phyloP scores from a whole-genome alignment of 1,140 invertebrate genomes.

The Megalopta genalis region DNA sequence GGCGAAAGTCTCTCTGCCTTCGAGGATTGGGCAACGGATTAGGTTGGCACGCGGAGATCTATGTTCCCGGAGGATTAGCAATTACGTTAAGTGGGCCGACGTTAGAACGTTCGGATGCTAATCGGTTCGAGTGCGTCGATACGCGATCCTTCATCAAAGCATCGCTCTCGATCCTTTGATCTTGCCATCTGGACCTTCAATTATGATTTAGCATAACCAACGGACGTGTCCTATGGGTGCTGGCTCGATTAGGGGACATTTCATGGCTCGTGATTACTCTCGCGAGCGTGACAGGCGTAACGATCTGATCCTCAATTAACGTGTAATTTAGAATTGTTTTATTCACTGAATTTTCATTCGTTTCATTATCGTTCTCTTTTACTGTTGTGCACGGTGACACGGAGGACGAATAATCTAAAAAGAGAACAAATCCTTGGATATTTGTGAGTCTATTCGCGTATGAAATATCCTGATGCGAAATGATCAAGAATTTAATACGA shows the following conservation, averaged over 20 bases:
- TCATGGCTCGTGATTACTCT: not conserved
- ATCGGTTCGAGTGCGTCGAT: constrained; percentile 52
- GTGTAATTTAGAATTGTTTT: too few species aligned
- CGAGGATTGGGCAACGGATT: constrained; percentile 44
- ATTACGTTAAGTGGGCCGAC: constrained; percentile 51
- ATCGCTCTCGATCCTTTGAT: constrained; percentile 47
- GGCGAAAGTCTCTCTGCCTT: constrained; percentile 8
- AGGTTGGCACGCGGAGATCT: constrained; percentile 51
- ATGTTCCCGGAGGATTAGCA: constrained; percentile 42
- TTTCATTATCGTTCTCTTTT: too few species aligned
- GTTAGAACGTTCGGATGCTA: constrained; percentile 41
- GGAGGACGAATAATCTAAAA: too few species aligned
- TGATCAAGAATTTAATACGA: too few species aligned
- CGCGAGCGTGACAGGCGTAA: too few species aligned
- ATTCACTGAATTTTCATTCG: too few species aligned
- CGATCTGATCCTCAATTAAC: too few species aligned
- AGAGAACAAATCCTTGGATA: too few species aligned
- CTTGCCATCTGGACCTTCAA: constrained; percentile 38
- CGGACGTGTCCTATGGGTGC: not conserved
- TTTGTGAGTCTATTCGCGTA: too few species aligned
- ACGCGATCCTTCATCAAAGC: constrained; percentile 48
- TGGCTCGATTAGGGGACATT: not conserved
- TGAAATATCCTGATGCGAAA: too few species aligned
- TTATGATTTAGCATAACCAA: constrained; percentile 45
- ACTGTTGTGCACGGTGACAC: too few species aligned